A percentile compares a stretch with the other conserved stretches of the same genome.
phyloP scores from a whole-genome alignment of 2,888 invertebrate species.

The Anthoptus insignis region DNA sequence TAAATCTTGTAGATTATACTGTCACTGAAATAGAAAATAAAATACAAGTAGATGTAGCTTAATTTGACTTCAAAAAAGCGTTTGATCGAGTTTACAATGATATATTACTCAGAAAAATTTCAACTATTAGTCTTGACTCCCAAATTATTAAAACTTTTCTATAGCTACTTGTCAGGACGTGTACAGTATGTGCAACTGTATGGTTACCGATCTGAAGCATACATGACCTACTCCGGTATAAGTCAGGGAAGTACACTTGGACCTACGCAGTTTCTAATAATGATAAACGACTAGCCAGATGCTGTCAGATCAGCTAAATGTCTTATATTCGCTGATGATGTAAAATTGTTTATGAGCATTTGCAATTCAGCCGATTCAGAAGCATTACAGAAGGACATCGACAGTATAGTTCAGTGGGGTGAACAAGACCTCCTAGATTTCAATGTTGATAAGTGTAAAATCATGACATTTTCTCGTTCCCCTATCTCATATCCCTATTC shows the following conservation, averaged over 20 bases:
- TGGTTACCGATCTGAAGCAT: background rate
- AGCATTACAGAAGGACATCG: slow-evolving; percentile 19
- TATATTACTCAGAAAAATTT: slow-evolving; percentile 11
- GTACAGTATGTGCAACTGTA: slow-evolving; percentile 17
- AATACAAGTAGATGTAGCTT: slow-evolving; percentile 34
- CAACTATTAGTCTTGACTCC: background rate
- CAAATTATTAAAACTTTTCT: slow-evolving; percentile 7
- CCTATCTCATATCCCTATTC: background rate
- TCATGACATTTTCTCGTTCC: background rate
- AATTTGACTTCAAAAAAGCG: slow-evolving; percentile 29
- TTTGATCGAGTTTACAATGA: slow-evolving; percentile 31
- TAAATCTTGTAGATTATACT: slow-evolving; percentile 18
- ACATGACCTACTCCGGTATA: slow-evolving; percentile 13
- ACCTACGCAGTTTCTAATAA: slow-evolving; percentile 27
- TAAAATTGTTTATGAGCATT: no score
- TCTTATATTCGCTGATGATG: slow-evolving; percentile 32
- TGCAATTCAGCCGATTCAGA: background rate
- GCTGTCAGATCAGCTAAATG: slow-evolving; percentile 7
- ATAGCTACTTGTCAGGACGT: slow-evolving; percentile 15
- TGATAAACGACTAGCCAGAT: slow-evolving; percentile 33
- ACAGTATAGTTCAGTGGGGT: background rate
- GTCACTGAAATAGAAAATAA: slow-evolving; percentile 13
- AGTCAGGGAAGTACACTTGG: slow-evolving; percentile 13
- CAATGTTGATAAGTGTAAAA: background rate
- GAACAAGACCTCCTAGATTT: background rate